Base-by-base conservation (phyloP, 2,888 invertebrate genomes). In the Iselma pallidipennis region DNA sequence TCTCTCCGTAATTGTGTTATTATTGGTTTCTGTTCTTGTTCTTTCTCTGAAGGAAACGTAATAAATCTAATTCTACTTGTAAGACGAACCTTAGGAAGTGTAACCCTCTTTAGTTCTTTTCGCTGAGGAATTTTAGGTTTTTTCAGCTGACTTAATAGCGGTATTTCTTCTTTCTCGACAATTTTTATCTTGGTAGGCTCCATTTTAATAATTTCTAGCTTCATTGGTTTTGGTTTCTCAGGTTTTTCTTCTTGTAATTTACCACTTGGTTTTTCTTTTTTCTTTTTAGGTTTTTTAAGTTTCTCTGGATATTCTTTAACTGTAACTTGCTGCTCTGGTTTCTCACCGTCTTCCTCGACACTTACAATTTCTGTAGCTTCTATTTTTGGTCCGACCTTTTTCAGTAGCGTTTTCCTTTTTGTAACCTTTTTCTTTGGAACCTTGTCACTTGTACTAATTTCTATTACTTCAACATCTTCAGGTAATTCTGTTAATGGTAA, bases 31-130 rank as follows among this genome's bases (percentile, higher is more conserved):
- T 78, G 71, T 64, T 80, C 77, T 49, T 66, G 37, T 72, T 80
- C 78, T 19, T 66, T 66, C 29, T 70, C 62, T 23, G 80, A 76
- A 29, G 82, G 81, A 67, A 83, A 83, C 49, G 82, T 81, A 1
- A 84, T 78, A 69, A 84, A 84, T 49, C 82, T 83, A 16, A 91
- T 89, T 68, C 89, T 84, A 76, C 91, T 91, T 74, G 89, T 90
- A 0, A 92, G 80, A 73, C 89, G 84, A 49, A 90, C 82, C 78
- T 89, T 89, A 0, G 89, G 90, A 52, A 91, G 80, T 65, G 70
- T 73, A 12, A 60, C 74, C 85, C 62, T 57, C 63, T 74, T 70
- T 3, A 58, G 59, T 63, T 73, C 71, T 64, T 78, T 77, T 53
- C 68, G 73, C 55, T 70, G 62, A 10, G 69, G 56, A n/a, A 67